Conservation (phyloP, 2,797 vertebrate species). For the Schizopygopsis pylzovi region DNA sequence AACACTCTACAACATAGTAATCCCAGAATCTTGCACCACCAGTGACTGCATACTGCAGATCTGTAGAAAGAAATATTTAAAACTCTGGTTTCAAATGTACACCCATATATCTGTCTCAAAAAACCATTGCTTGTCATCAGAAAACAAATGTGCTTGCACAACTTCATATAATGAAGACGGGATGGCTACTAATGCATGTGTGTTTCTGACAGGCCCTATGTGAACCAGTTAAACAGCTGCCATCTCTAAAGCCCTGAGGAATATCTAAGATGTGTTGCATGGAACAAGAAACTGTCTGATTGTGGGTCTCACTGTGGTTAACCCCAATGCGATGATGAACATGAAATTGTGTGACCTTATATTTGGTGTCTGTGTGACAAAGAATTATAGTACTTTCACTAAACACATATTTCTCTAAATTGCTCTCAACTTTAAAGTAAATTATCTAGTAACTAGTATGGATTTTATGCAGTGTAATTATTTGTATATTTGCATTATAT, state of each 20-base stretch:
- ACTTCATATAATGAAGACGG: constrained; percentile 70
- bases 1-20: background rate
- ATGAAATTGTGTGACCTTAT: background rate
- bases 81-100: constrained; percentile 72
- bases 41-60: constrained; percentile 53
- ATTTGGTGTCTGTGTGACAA: background rate
- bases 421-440: background rate
- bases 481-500: background rate
- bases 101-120: constrained; percentile 65
- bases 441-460: background rate
- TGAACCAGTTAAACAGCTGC: constrained; percentile 79
- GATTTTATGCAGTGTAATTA: background rate
- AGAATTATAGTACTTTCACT: background rate
- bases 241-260: constrained; percentile 71
- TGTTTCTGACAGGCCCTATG: constrained; percentile 68
- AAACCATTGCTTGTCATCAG: constrained; percentile 77
- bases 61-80: constrained; percentile 76
- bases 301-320: constrained; percentile 44
- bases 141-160: constrained; percentile 75
- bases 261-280: constrained; percentile 63
- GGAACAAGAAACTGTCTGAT: constrained; percentile 52
- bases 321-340: constrained; percentile 35
- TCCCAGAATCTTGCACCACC: constrained; percentile 41
- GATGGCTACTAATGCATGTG: constrained; percentile 67
- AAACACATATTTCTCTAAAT: background rate